Evolutionary conservation across 1,140 invertebrate genomes (phyloP).

Genomic region (Drosophila littoralis): DNA sequence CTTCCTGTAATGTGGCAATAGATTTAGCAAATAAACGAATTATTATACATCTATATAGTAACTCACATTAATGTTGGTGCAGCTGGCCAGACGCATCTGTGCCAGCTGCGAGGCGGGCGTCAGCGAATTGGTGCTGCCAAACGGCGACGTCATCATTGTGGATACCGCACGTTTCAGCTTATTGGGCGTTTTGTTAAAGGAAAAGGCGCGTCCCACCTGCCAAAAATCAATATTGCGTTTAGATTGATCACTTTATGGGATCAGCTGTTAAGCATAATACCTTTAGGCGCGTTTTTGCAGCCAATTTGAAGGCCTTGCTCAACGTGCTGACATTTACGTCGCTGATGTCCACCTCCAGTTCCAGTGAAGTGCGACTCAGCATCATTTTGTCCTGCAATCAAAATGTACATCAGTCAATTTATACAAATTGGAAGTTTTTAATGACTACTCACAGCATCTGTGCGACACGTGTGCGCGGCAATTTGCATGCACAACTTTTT

Average conservation of each 20-base stretch:
- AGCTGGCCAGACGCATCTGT: conserved; percentile 92
- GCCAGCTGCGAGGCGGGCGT: conserved; percentile 90
- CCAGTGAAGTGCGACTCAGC: conserved; percentile 89
- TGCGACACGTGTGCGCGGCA: conserved; percentile 93
- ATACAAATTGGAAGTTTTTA: neutral
- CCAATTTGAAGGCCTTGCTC: conserved; percentile 94
- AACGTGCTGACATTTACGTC: conserved; percentile 93
- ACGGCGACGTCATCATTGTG: conserved; percentile 95
- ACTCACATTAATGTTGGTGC: conserved; percentile 93
- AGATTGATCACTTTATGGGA: conserved; percentile 1
- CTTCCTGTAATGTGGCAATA: conserved; percentile 86
- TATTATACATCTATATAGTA: neutral
- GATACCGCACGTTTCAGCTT: conserved; percentile 97
- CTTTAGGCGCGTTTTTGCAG: conserved; percentile 92
- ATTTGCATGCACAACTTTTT: conserved; percentile 93
- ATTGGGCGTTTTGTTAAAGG: conserved; percentile 96
- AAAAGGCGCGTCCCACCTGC: conserved; percentile 94
- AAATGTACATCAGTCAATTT: neutral
- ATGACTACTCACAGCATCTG: conserved; percentile 89
- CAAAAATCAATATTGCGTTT: neutral
- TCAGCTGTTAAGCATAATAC: conserved; percentile 74
- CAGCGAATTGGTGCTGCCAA: conserved; percentile 91
- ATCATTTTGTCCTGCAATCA: conserved; percentile 81
- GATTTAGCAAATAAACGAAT: conserved; percentile 19
- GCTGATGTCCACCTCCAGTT: conserved; percentile 93